phyloP scores from a whole-genome alignment of 23 tunicate species.

The Phallusia fumigata region DNA sequence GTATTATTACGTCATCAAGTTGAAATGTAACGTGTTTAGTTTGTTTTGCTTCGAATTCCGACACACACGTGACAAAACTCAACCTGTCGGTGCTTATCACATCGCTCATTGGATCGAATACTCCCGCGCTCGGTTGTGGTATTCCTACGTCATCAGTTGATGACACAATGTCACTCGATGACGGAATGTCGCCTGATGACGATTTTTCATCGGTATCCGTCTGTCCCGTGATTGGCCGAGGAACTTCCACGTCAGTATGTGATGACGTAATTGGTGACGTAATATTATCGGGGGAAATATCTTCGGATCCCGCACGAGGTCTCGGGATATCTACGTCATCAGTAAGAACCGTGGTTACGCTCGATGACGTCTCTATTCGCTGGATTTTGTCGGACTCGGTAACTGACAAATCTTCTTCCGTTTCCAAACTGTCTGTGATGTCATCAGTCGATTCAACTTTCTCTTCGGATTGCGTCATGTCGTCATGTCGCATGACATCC shows the following conservation, averaged over 20 bases:
- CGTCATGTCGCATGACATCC: neutral
- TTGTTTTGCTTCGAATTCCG: slow-evolving; percentile 6
- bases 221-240: neutral
- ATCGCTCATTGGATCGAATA: neutral
- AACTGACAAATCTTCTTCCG: too few species aligned
- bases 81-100: slow-evolving; percentile 26
- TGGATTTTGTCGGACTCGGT: too few species aligned
- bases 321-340: too few species aligned
- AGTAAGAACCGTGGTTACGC: too few species aligned
- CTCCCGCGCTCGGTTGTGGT: neutral
- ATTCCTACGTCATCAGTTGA: neutral
- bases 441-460: too few species aligned
- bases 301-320: too few species aligned
- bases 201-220: neutral
- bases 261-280: too few species aligned
- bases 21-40: neutral
- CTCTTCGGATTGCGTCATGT: neutral
- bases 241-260: too few species aligned
- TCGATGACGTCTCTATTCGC: too few species aligned
- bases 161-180: neutral
- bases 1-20: neutral
- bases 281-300: too few species aligned
- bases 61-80: slow-evolving; percentile 35
- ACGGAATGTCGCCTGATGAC: neutral
- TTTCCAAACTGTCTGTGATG: too few species aligned